Evolutionary conservation across 2,113 vertebrate species (phyloP).

Genomic region (Heptranchias perlo): DNA sequence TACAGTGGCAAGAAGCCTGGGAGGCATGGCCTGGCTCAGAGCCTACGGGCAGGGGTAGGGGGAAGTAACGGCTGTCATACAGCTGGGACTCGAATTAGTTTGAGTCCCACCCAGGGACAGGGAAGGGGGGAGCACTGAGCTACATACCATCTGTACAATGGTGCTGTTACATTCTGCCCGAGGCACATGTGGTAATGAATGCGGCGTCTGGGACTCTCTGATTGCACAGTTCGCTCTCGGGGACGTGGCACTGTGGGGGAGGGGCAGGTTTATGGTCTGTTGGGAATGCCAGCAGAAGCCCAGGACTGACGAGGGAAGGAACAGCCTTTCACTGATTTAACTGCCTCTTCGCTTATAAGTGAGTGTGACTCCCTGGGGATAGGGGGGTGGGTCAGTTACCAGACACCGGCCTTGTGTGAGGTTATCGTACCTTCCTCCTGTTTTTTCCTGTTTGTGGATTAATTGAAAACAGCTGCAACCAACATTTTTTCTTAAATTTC

Average conservation of each 20-base stretch:
- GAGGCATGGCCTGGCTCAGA: background rate
- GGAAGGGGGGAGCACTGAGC: background rate
- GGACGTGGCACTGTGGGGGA: background rate
- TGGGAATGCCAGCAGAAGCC: background rate
- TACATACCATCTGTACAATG: constrained; percentile 40
- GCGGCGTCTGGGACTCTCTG: background rate
- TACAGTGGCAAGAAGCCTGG: background rate
- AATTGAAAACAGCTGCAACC: constrained; percentile 9
- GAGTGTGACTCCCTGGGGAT: background rate
- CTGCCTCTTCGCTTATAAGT: background rate
- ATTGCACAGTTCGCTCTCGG: background rate
- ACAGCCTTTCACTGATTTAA: background rate
- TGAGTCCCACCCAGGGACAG: background rate
- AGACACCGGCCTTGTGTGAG: background rate
- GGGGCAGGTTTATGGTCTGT: background rate
- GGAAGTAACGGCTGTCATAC: background rate
- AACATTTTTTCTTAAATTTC: background rate
- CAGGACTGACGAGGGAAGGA: background rate
- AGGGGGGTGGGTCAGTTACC: background rate
- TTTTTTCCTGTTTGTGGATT: background rate
- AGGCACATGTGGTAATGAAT: constrained; percentile 1
- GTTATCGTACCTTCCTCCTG: background rate
- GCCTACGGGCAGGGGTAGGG: background rate
- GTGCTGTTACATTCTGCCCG: constrained; percentile 34
- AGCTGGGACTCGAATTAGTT: background rate